These are phyloP conservation scores for Neomonachus schauinslandi DNA, from an alignment of 2,113 vertebrate species.

Conservation along the genomic window DNA sequence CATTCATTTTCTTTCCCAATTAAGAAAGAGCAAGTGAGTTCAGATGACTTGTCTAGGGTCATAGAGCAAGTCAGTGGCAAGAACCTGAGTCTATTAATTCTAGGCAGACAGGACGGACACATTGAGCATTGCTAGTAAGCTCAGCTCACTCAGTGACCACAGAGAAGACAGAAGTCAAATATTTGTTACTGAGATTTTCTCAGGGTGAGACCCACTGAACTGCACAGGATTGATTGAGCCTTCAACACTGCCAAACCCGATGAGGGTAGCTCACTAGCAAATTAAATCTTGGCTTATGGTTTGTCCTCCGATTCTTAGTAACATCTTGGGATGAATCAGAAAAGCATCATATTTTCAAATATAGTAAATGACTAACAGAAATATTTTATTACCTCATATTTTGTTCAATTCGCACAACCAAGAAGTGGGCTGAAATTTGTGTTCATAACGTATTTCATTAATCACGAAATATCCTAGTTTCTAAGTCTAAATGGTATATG, in stretches of 20 bases:
- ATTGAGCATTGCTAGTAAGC: not conserved
- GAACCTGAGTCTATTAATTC: slow-evolving; percentile 28
- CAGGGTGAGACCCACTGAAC: slow-evolving; percentile 21
- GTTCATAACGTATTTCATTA: not conserved
- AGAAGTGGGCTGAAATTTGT: not conserved
- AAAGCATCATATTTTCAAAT: slow-evolving; percentile 18
- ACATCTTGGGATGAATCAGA: not conserved
- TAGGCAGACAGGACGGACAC: not conserved
- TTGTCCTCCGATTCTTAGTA: slow-evolving; percentile 40
- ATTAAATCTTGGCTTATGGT: slow-evolving; percentile 20
- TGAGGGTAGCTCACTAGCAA: not conserved
- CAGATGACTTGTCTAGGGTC: slow-evolving; percentile 43
- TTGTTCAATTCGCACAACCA: not conserved
- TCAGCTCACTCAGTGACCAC: not conserved
- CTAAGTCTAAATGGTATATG: not conserved
- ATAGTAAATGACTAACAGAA: not conserved
- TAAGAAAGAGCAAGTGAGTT: slow-evolving; percentile 51
- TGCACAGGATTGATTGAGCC: slow-evolving; percentile 38
- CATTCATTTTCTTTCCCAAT: slow-evolving; percentile 43
- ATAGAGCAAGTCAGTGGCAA: slow-evolving; percentile 42
- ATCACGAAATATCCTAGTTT: not conserved
- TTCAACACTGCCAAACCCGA: not conserved
- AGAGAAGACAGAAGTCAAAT: slow-evolving; percentile 43
- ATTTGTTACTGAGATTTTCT: slow-evolving; percentile 43
- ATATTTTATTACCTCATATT: slow-evolving; percentile 8